Conservation (phyloP, 2,888 invertebrate species). For the Dolichomitus sp. region DNA sequence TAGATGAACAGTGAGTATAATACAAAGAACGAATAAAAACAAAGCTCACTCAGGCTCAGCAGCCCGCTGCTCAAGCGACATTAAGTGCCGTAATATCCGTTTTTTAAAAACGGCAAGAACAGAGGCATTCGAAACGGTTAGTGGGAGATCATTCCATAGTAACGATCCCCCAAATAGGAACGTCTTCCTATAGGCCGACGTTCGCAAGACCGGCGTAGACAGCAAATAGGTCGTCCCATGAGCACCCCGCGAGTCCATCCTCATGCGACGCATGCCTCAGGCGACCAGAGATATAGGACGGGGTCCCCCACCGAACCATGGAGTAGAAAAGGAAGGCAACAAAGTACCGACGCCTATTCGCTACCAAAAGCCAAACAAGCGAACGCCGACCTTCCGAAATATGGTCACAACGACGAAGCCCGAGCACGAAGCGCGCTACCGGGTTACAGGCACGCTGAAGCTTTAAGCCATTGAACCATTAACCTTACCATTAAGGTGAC, state of each 20-base stretch:
- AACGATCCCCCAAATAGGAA: not conserved
- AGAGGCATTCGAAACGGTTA: not conserved
- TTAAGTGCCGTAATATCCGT: not conserved
- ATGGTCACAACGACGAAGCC: not conserved
- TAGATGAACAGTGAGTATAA: no score
- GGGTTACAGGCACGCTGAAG: constrained; percentile 6
- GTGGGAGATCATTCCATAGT: not conserved
- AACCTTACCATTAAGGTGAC: no score
- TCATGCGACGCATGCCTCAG: not conserved
- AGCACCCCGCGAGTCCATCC: not conserved
- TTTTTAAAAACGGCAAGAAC: not conserved
- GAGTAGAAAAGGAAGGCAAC: not conserved
- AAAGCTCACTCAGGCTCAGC: not conserved
- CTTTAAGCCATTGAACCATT: no score
- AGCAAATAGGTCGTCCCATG: not conserved
- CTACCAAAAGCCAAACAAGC: constrained; percentile 14
- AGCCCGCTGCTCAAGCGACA: not conserved
- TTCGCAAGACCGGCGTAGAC: not conserved
- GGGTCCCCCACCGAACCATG: not conserved
- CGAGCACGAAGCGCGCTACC: not conserved
- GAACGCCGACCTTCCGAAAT: not conserved
- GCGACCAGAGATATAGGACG: not conserved
- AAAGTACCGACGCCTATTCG: constrained; percentile 8
- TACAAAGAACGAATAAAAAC: no score
- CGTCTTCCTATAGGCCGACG: not conserved